Evolutionary conservation across 2,113 vertebrate species (phyloP).

Genomic region (Coreoperca whiteheadi): DNA sequence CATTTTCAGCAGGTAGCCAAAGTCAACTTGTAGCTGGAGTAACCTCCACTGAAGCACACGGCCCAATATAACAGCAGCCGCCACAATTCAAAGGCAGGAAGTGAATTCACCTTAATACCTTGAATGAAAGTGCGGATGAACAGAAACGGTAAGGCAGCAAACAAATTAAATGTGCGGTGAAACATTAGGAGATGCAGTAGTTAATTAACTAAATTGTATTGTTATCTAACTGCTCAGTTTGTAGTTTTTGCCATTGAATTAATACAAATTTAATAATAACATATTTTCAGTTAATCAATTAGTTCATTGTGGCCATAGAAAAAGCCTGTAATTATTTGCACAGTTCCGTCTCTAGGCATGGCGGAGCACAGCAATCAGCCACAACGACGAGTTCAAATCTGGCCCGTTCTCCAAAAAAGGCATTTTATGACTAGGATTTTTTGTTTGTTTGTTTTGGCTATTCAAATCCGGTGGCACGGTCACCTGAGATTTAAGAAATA

Average conservation of each 20-base stretch:
- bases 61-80: background rate
- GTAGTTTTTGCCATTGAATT: background rate
- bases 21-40: conserved; percentile 47
- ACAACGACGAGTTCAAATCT: background rate
- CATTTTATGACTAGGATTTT: background rate
- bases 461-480: background rate
- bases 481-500: conserved; percentile 4
- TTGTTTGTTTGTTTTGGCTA: background rate
- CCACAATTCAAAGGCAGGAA: background rate
- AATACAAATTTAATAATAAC: background rate
- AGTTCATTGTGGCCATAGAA: background rate
- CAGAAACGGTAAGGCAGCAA: background rate
- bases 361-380: background rate
- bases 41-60: background rate
- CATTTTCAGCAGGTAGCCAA: conserved; percentile 45
- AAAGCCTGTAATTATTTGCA: background rate
- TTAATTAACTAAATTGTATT: too few species aligned
- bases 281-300: background rate
- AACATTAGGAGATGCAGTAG: background rate
- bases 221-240: background rate
- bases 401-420: background rate
- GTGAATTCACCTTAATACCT: background rate
- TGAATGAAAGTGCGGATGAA: background rate
- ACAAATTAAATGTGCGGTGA: background rate
- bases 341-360: background rate